Conservation (phyloP, 2,797 vertebrate species). For the Protonibea diacanthus region DNA sequence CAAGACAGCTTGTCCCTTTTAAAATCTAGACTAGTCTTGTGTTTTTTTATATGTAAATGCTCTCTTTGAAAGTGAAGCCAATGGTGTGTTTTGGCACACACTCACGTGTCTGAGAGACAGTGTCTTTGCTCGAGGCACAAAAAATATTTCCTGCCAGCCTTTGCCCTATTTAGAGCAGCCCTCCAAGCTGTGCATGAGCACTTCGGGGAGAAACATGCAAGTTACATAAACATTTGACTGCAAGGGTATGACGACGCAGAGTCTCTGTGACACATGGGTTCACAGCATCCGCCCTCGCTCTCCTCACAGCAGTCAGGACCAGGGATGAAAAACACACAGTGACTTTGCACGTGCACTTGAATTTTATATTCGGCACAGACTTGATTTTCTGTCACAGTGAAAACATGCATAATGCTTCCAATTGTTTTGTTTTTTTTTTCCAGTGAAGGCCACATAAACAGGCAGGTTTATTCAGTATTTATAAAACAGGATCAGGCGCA, state of each 20-base stretch:
- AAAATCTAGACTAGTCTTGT: not conserved
- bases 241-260: slow-evolving; percentile 50
- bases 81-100: slow-evolving; percentile 43
- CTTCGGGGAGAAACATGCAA: slow-evolving; percentile 70
- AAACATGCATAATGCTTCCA: not conserved
- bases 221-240: slow-evolving; percentile 73
- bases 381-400: not conserved
- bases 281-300: slow-evolving; percentile 72
- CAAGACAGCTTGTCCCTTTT: slow-evolving; percentile 9
- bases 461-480: not conserved
- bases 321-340: slow-evolving; percentile 33
- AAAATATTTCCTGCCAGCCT: slow-evolving; percentile 63
- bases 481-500: too few species aligned
- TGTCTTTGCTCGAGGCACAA: slow-evolving; percentile 55
- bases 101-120: slow-evolving; percentile 46
- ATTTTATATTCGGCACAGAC: slow-evolving; percentile 8
- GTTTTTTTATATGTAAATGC: slow-evolving; percentile 51
- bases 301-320: slow-evolving; percentile 52
- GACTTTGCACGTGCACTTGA: slow-evolving; percentile 1
- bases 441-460: not conserved
- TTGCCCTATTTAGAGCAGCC: slow-evolving; percentile 73
- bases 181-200: slow-evolving; percentile 66
- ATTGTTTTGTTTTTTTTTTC: not conserved
- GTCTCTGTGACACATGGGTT: slow-evolving; percentile 75
- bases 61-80: slow-evolving; percentile 7